phyloP scores from a whole-genome alignment of 2,888 invertebrate genomes.

The Polymixis lichenea region DNA sequence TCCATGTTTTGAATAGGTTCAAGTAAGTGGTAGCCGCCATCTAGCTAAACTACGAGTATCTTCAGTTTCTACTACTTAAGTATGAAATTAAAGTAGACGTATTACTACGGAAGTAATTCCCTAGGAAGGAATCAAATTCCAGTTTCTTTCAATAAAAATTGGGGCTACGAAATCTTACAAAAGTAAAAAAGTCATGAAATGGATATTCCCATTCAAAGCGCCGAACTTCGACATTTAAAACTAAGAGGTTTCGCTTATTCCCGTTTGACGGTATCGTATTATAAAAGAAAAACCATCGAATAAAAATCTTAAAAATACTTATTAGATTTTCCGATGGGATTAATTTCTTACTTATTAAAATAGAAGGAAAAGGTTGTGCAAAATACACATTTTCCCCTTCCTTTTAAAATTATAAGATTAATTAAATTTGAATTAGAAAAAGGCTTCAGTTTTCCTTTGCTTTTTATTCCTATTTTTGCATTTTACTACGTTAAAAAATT shows the following conservation, averaged over 20 bases:
- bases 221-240: slow-evolving; percentile 47
- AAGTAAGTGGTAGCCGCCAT: background rate
- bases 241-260: slow-evolving; percentile 59
- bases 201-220: slow-evolving; percentile 47
- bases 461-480: slow-evolving; percentile 27
- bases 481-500: slow-evolving; percentile 5
- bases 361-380: slow-evolving; percentile 48
- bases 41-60: background rate
- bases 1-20: background rate
- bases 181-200: slow-evolving; percentile 41
- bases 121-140: slow-evolving; percentile 27
- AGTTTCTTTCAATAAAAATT: slow-evolving; percentile 30
- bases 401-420: slow-evolving; percentile 57
- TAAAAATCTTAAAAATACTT: slow-evolving; percentile 57
- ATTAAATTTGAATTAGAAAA: slow-evolving; percentile 59
- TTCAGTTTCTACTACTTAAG: background rate
- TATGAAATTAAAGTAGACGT: background rate
- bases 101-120: background rate
- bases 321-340: slow-evolving; percentile 56
- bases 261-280: slow-evolving; percentile 49
- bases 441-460: slow-evolving; percentile 23
- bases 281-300: slow-evolving; percentile 39
- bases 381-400: slow-evolving; percentile 47
- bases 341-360: slow-evolving; percentile 62
- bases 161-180: slow-evolving; percentile 44